These are phyloP conservation scores for Bradypus variegatus DNA, from an alignment of 2,797 vertebrate species.

Conservation along the genomic window DNA sequence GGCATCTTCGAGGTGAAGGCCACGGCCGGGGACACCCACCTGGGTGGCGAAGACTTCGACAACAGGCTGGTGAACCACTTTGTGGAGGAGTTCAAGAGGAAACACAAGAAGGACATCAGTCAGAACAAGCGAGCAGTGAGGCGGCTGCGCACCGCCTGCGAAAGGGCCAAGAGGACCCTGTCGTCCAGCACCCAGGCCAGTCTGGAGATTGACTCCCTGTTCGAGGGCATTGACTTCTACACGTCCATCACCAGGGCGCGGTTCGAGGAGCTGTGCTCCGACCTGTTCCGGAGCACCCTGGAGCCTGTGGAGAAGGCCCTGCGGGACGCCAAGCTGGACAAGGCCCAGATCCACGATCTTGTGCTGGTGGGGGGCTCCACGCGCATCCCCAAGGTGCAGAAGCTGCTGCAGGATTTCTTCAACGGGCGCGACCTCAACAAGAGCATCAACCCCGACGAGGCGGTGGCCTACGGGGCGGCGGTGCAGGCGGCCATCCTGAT, in stretches of 20 bases:
- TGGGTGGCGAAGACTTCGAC: slow-evolving; percentile 87
- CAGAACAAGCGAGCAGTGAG: slow-evolving; percentile 87
- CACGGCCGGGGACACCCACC: slow-evolving; percentile 85
- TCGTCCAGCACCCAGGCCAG: slow-evolving; percentile 88
- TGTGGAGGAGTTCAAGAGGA: slow-evolving; percentile 86
- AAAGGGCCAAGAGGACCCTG: slow-evolving; percentile 87
- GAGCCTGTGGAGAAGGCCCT: slow-evolving; percentile 87
- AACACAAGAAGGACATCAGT: slow-evolving; percentile 86
- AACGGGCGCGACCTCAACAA: slow-evolving; percentile 85
- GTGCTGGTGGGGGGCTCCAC: slow-evolving; percentile 84
- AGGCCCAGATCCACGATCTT: slow-evolving; percentile 82
- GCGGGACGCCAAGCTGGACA: slow-evolving; percentile 84
- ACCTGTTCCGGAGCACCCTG: slow-evolving; percentile 85
- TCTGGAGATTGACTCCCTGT: slow-evolving; percentile 85
- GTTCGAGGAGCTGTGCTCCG: slow-evolving; percentile 85
- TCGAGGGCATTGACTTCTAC: slow-evolving; percentile 86
- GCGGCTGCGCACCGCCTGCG: slow-evolving; percentile 86
- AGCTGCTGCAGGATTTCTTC: slow-evolving; percentile 85
- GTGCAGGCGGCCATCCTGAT: slow-evolving; percentile 86
- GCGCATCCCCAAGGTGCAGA: slow-evolving; percentile 86
- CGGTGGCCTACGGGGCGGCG: slow-evolving; percentile 85
- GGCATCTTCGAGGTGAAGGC: slow-evolving; percentile 88
- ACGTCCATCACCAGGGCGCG: slow-evolving; percentile 86
- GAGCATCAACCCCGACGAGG: slow-evolving; percentile 86
- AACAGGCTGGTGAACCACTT: slow-evolving; percentile 87